Conservation (phyloP, 2,797 vertebrate species). For the Chaunax sp. region DNA sequence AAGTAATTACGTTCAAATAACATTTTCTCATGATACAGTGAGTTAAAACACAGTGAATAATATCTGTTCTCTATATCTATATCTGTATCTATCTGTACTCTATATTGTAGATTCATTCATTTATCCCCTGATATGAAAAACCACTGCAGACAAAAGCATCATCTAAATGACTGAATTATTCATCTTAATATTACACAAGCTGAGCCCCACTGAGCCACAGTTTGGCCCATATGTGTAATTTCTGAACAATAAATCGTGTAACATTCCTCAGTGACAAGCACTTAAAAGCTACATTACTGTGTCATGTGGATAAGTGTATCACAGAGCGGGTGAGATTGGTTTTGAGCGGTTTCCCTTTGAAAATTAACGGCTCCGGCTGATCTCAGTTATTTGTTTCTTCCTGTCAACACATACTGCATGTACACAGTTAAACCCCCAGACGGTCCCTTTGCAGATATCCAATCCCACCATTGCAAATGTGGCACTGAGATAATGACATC, state of each 20-base stretch:
- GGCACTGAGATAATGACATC: slow-evolving; percentile 75
- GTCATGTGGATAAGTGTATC: slow-evolving; percentile 9
- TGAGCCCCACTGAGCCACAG: not conserved
- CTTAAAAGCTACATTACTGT: slow-evolving; percentile 25
- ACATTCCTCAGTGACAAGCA: not conserved
- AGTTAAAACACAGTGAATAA: not conserved
- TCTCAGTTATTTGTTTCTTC: slow-evolving; percentile 7
- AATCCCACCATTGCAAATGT: slow-evolving; percentile 69
- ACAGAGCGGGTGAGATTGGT: slow-evolving; percentile 3
- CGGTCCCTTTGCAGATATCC: slow-evolving; percentile 54
- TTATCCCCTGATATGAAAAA: not conserved
- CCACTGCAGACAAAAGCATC: not conserved
- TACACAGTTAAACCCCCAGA: slow-evolving; percentile 45
- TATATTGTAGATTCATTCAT: slow-evolving; percentile 1
- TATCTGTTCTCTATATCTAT: too few relatives aligned
- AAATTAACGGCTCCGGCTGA: slow-evolving; percentile 17
- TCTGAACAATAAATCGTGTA: not conserved
- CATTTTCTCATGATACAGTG: not conserved
- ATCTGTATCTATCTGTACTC: too few relatives aligned
- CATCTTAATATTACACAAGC: not conserved
- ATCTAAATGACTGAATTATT: slow-evolving; percentile 2
- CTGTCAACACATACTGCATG: slow-evolving; percentile 48
- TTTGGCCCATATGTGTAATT: not conserved
- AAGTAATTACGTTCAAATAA: not conserved
- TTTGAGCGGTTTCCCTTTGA: slow-evolving; percentile 22